Conservation (phyloP, 2,113 vertebrate species). For the Acanthisitta chloris region DNA sequence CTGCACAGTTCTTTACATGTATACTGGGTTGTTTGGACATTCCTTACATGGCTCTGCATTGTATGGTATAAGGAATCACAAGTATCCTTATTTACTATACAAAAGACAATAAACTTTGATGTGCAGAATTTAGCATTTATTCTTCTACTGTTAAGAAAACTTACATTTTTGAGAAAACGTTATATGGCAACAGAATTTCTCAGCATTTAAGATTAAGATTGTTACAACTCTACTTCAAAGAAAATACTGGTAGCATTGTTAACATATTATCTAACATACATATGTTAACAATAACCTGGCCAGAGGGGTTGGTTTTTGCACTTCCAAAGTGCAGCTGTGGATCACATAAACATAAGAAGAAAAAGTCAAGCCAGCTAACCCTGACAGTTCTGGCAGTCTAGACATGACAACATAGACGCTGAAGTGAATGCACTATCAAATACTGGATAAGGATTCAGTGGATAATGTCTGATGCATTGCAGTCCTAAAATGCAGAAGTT, state of each 20-base stretch:
- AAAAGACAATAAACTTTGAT: slow-evolving; percentile 7
- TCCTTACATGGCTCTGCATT: not conserved
- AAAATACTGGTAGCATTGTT: not conserved
- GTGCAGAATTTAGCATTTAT: slow-evolving; percentile 3
- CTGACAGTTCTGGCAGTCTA: not conserved
- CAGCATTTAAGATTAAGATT: slow-evolving; percentile 5
- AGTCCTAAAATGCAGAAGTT: not conserved
- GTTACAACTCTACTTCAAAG: not conserved
- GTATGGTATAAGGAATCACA: not conserved
- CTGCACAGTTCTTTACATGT: not conserved
- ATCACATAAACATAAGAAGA: not conserved
- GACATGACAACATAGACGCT: not conserved
- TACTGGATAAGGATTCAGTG: not conserved
- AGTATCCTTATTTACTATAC: not conserved
- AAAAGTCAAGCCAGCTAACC: not conserved
- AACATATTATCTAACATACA: too few species aligned
- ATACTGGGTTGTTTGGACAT: not conserved
- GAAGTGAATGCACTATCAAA: not conserved
- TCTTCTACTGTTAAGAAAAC: not conserved
- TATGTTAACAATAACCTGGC: too few species aligned
- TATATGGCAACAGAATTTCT: slow-evolving; percentile 10
- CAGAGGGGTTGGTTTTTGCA: not conserved
- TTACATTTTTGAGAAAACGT: slow-evolving; percentile 41
- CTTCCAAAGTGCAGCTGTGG: not conserved
- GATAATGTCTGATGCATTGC: not conserved